Evolutionary conservation across 2,888 invertebrate genomes (phyloP).

Genomic region (Leptogaster cylindrica): DNA sequence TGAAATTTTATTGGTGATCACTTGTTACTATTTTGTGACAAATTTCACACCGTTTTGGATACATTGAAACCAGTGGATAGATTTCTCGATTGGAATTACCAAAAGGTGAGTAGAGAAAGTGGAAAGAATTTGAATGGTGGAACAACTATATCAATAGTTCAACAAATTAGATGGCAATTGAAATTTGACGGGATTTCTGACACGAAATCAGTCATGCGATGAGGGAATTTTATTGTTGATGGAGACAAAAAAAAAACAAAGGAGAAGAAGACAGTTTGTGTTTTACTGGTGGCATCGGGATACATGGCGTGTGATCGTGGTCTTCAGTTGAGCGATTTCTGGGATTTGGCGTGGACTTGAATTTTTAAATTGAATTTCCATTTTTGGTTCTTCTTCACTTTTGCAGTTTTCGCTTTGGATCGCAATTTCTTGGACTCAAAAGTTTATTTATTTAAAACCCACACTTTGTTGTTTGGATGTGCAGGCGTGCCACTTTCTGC

Average conservation of each 20-base stretch:
- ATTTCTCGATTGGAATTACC: slow-evolving; percentile 8
- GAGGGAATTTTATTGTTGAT: too few relatives aligned
- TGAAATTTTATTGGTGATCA: slow-evolving; percentile 2
- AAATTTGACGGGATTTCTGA: slow-evolving; percentile 13
- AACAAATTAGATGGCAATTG: not conserved
- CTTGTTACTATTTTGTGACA: slow-evolving; percentile 3
- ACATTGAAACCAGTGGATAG: not conserved
- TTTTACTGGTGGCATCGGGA: not conserved
- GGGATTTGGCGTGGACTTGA: slow-evolving; percentile 17
- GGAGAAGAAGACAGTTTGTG: not conserved
- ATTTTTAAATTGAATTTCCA: not conserved
- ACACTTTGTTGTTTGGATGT: not conserved
- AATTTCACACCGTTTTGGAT: slow-evolving; percentile 30
- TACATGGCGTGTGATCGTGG: not conserved
- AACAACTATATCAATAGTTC: not conserved
- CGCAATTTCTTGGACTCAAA: not conserved
- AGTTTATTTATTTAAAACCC: not conserved
- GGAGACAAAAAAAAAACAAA: not conserved
- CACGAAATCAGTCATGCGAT: slow-evolving; percentile 35
- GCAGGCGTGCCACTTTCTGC: slow-evolving; percentile 25
- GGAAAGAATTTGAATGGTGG: not conserved
- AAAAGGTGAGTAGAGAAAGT: slow-evolving; percentile 28
- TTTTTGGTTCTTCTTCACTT: slow-evolving; percentile 4
- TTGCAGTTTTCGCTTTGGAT: slow-evolving; percentile 1
- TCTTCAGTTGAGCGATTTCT: slow-evolving; percentile 21